Base-by-base conservation (phyloP, 92 coral and sea anemone genomes). In the Phenganax subtilis region DNA sequence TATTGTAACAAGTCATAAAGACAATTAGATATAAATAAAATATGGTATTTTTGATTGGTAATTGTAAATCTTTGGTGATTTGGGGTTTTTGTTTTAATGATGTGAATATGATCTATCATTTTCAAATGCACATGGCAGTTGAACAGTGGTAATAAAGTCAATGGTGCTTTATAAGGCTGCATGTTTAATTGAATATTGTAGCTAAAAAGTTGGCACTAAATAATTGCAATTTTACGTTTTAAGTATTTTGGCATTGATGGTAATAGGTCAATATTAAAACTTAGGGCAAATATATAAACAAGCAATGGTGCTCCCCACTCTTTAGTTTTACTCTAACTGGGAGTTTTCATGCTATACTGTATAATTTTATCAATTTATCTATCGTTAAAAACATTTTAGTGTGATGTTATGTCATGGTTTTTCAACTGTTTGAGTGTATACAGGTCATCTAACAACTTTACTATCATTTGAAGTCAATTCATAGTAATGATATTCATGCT, bases 41-140 rank as follows among this genome's bases (percentile, higher is more conserved):
- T 37, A 0, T 68, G 29, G 12, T 30, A 37, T 68, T 10, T 30
- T 11, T 68, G 9, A 68, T 6, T 68, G 31, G 73, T 53, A 68
- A 68, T 29, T 9, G 47, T 37, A 51, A 68, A 68, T 68, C 47
- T 68, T 25, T 30, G 29, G 16, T 7, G 31, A 68, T 68, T 68
- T 37, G 31, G 37, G 2, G 70, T 64, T 64, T 37, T 37, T 37
- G 47, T 37, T 37, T 37, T 1, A 1, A 20, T 15, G 12, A 30
- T 37, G 30, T 68, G 73, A 28, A 68, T 37, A 68, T 68, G 27
- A 10, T 17, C 9, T 30, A 28, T 68, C 47, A 37, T 37, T 37
- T 37, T 37, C 37, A 27, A 68, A 37, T 30, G 9, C 53, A 68
- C 73, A 68, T 68, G 73, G 73, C 73, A 68, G 53, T 53, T 68